A percentile compares a stretch with the other conserved stretches of the same genome.
These are phyloP conservation scores for Margaritifera margaritifera DNA, from an alignment of 2,888 invertebrate species.

Conservation along the genomic window DNA sequence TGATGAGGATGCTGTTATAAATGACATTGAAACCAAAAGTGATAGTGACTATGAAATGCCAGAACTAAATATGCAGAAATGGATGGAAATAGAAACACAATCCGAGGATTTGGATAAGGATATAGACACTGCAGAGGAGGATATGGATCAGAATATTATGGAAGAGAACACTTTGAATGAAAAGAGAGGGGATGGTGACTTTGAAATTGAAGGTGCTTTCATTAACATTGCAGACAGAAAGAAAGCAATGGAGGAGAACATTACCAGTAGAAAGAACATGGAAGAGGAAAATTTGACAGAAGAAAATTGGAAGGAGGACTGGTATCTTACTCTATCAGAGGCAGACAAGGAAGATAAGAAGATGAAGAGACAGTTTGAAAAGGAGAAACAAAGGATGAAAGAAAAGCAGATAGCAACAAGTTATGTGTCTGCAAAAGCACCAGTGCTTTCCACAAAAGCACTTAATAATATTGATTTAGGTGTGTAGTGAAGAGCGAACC, in stretches of 20 bases:
- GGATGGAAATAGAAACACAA: slow-evolving; percentile 8
- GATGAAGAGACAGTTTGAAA: slow-evolving; percentile 31
- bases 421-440: slow-evolving; percentile 45
- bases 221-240: not conserved
- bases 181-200: not conserved
- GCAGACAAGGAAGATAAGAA: slow-evolving; percentile 24
- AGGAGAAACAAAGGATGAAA: slow-evolving; percentile 34
- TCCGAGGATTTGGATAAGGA: not conserved
- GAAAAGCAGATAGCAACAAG: slow-evolving; percentile 41
- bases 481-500: slow-evolving; percentile 20
- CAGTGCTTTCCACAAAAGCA: slow-evolving; percentile 44
- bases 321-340: slow-evolving; percentile 1
- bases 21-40: too few relatives aligned
- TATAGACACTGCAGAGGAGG: not conserved
- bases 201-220: slow-evolving; percentile 11
- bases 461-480: slow-evolving; percentile 58
- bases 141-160: not conserved
- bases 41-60: slow-evolving; percentile 2
- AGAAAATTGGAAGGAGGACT: slow-evolving; percentile 20
- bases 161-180: not conserved
- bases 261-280: slow-evolving; percentile 14
- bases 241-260: slow-evolving; percentile 5
- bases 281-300: slow-evolving; percentile 11
- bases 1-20: slow-evolving; percentile 9
- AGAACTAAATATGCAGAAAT: slow-evolving; percentile 11